phyloP scores from a whole-genome alignment of 2,888 invertebrate genomes.

The Flexamia atlantica region DNA sequence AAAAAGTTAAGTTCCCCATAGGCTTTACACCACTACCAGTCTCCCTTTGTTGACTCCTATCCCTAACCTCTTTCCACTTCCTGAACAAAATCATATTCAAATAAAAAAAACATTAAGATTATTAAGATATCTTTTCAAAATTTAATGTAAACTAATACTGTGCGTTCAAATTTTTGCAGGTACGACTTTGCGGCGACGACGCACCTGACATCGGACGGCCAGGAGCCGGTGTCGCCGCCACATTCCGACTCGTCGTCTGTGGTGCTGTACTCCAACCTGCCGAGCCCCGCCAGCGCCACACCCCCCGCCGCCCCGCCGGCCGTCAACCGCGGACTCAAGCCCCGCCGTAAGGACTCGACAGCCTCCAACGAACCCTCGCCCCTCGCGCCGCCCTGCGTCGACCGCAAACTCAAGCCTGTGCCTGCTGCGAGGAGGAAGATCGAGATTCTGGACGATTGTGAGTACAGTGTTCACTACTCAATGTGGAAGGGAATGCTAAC shows the following conservation, averaged over 20 bases:
- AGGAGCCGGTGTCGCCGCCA: conserved; percentile 73
- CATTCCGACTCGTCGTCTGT: conserved; percentile 76
- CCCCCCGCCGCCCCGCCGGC: conserved; percentile 79
- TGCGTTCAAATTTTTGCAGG: no score
- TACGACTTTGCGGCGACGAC: conserved; percentile 65
- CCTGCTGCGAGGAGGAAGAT: conserved; percentile 63
- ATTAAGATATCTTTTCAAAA: no score
- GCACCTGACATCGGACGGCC: conserved; percentile 62
- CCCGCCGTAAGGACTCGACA: conserved; percentile 78
- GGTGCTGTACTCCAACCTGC: conserved; percentile 79
- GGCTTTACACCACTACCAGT: no score
- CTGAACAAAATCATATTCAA: no score
- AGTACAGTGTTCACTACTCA: conserved; percentile 4
- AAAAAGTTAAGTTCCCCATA: no score
- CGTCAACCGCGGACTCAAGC: conserved; percentile 90
- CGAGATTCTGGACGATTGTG: conserved; percentile 55
- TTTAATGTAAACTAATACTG: no score
- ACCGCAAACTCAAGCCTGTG: conserved; percentile 74
- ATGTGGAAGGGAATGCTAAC: no score
- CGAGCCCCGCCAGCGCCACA: conserved; percentile 75
- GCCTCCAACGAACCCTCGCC: conserved; percentile 76
- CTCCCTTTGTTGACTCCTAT: no score
- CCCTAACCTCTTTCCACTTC: no score
- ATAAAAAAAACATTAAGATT: no score
- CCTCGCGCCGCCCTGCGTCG: conserved; percentile 72